Evolutionary conservation across 92 coral and sea anemone species (phyloP), one percentile per base, ranked within the genome.

Genomic region (Palythoa grandis): DNA sequence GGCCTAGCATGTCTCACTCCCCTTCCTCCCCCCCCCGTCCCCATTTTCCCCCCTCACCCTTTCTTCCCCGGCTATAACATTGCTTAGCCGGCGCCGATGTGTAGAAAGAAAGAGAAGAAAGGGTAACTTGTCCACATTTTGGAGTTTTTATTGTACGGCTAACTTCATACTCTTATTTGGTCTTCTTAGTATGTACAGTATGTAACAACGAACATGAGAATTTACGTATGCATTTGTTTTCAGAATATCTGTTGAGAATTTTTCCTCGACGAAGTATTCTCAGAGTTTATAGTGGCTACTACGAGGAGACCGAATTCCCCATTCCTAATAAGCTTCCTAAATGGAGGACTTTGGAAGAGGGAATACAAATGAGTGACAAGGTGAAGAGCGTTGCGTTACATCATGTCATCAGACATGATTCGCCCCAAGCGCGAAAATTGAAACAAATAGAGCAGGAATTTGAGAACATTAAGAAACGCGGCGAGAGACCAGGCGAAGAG

Each of bases 251-350:
- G 24, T 67, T 92, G 71, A 79, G 82, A 68, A 88, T 92, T 43
- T 88, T 94, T 11, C 88, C 82, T 8, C 23, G 90, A 83, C 86
- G 74, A 35, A 92, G 86, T 67, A 83, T 96, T 77, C 89, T 96
- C 40, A 93, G 98, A 74, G 89, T 96, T 38, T 92, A 91, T 83
- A 88, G 98, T 13, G 83, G 88, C 39, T 91, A 83, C 76, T 72
- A 94, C 65, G 95, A 92, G 70, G 93, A 91, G 65, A 86, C 68
- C 12, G 98, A 91, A 25, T 96, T 91, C 54, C 98, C 98, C 39
- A 89, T 94, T 8, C 98, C 98, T 9, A 92, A 94, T 87, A 94
- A 85, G 57, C 65, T 96, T 17, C 86, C 78, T 17, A 88, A 90
- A 54, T 61, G 82, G 58, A 84, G 88, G 35, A 86, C 54, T 5